phyloP scores from a whole-genome alignment of 2,888 invertebrate genomes.

The Hydriomena furcata region DNA sequence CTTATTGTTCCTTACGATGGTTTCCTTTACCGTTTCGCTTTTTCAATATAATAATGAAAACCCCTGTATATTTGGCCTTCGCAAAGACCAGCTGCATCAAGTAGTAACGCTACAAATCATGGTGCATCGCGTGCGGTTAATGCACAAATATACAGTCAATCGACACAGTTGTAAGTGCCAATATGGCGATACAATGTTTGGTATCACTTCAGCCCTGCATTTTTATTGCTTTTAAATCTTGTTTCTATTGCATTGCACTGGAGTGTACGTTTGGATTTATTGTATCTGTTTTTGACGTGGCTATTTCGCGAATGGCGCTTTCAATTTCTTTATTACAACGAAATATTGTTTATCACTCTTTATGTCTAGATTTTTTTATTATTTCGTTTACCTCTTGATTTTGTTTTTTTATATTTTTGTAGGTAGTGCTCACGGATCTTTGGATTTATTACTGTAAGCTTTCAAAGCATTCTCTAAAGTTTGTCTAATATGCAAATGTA shows the following conservation, averaged over 20 bases:
- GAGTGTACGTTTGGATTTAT: slow-evolving; percentile 8
- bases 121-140: slow-evolving; percentile 55
- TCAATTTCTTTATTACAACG: too few species aligned
- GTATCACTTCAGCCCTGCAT: slow-evolving; percentile 42
- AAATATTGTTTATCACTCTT: too few species aligned
- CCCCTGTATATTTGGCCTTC: slow-evolving; percentile 10
- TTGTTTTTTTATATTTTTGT: too few species aligned
- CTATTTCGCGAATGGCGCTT: not conserved
- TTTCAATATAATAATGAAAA: not conserved
- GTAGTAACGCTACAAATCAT: slow-evolving; percentile 34
- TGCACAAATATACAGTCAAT: slow-evolving; percentile 48
- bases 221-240: slow-evolving; percentile 37
- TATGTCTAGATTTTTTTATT: too few species aligned
- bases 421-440: too few species aligned
- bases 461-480: too few species aligned
- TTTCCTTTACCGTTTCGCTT: too few species aligned
- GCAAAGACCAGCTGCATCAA: slow-evolving; percentile 18
- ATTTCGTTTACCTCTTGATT: too few species aligned
- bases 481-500: too few species aligned
- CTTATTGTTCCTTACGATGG: too few species aligned
- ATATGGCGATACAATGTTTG: slow-evolving; percentile 46
- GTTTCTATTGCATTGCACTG: slow-evolving; percentile 25
- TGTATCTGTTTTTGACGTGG: not conserved
- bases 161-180: slow-evolving; percentile 47
- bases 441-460: too few species aligned